phyloP scores from a whole-genome alignment of 2,888 invertebrate genomes.

The Elgonia sp. region DNA sequence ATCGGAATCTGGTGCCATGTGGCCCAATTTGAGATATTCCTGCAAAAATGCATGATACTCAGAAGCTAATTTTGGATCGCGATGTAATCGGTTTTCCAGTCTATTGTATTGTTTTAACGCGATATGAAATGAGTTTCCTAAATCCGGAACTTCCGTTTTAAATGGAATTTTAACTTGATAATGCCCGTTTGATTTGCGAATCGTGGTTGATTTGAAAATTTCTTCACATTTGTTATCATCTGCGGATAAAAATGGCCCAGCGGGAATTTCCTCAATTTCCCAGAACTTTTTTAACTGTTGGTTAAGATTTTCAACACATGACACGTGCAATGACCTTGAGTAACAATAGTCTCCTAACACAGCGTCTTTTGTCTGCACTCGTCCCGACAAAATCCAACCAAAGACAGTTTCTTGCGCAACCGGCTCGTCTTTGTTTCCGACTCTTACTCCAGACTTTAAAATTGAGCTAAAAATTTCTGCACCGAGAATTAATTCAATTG shows the following conservation, averaged over 20 bases:
- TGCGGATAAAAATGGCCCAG: not conserved
- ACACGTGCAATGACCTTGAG: not conserved
- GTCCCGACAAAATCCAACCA: constrained; percentile 13
- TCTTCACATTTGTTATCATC: not conserved
- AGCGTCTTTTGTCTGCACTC: not conserved
- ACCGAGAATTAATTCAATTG: too few relatives aligned
- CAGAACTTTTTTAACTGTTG: not conserved
- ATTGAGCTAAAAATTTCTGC: too few relatives aligned
- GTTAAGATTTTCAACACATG: not conserved
- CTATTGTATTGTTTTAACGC: not conserved
- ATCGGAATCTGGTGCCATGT: not conserved
- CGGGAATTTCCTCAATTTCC: constrained; percentile 1
- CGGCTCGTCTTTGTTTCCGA: too few relatives aligned
- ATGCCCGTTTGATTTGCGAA: not conserved
- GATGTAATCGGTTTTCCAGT: not conserved
- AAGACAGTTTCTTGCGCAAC: not conserved
- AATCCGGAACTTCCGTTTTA: not conserved
- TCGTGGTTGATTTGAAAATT: not conserved
- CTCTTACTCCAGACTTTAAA: too few relatives aligned
- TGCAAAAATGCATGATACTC: not conserved
- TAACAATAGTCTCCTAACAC: not conserved
- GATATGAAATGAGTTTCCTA: not conserved
- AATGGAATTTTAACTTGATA: not conserved
- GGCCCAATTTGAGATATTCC: not conserved
- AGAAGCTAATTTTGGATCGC: not conserved